phyloP scores from a whole-genome alignment of 1,140 invertebrate genomes.

The Trinorchestia longiramus region DNA sequence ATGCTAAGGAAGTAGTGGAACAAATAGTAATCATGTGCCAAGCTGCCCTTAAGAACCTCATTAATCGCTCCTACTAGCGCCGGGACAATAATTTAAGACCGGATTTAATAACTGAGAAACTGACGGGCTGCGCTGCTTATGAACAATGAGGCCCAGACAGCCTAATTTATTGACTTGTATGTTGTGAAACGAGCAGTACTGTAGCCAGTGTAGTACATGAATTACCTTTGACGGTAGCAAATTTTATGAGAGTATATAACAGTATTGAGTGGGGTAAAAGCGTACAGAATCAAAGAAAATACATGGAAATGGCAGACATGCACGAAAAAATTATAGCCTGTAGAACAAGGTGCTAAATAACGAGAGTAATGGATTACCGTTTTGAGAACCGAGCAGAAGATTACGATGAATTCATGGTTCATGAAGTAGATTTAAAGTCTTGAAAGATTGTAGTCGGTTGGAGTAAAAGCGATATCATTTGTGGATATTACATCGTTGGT shows the following conservation, averaged over 20 bases:
- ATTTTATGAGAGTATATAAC: not conserved
- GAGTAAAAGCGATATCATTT: not conserved
- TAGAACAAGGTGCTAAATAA: not conserved
- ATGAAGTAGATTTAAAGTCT: not conserved
- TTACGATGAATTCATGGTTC: not conserved
- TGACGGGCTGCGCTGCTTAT: not conserved
- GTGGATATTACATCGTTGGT: not conserved
- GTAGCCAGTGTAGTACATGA: not conserved
- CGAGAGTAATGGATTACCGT: not conserved
- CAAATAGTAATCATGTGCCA: not conserved
- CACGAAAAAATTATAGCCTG: not conserved
- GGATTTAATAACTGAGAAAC: conserved; percentile 9
- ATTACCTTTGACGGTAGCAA: not conserved
- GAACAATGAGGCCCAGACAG: not conserved
- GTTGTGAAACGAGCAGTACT: not conserved
- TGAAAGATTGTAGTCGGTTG: not conserved
- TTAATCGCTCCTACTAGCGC: not conserved
- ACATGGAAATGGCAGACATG: not conserved
- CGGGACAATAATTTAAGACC: not conserved
- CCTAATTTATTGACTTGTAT: not conserved
- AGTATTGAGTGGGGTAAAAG: not conserved
- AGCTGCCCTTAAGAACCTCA: not conserved
- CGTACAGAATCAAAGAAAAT: not conserved
- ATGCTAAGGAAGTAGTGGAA: not conserved
- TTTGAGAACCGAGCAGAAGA: not conserved